Evolutionary conservation across 1,140 invertebrate genomes (phyloP), one percentile per base, ranked within the genome.

Genomic region (Drosophila sucinea): DNA sequence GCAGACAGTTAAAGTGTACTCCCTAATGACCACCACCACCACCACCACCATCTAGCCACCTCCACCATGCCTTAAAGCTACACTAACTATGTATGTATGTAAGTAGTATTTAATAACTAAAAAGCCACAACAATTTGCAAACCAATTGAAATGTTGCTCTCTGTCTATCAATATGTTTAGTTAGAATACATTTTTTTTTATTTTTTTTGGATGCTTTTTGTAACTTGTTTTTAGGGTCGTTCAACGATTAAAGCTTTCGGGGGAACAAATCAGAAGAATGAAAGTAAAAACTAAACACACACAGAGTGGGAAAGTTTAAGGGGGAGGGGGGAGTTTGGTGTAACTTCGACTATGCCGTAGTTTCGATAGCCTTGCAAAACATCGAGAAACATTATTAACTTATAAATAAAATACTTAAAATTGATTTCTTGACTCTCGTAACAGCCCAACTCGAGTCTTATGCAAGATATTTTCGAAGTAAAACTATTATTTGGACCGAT

Each of bases 181-280:
- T 51, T 27, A 51, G 44, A 51, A 67, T 61, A 35, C 35, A 75
- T 47, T 57, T 69, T 69, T 60, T 33, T 40, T 58, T 77, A 27
- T 56, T 38, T 38, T 8, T 47, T 40, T 40, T 40, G 33, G 35
- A 38, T 41, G 40, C 1, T 41, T 41, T 76, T 80, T 84, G 64
- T 81, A 72, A 73, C 54, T 67, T 75, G 72, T 71, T 51, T 51
- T 47, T 27, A 51, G 65, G 67, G 70, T 86, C 83, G 83, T 86
- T 86, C 79, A 73, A 86, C 81, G 85, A 84, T 84, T 89, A 89
- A 90, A 89, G 85, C 84, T 90, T 85, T 65, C 65, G 10, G 70
- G 66, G 80, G 54, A 74, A 69, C 58, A 62, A 87, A 71, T 71
- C 17, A 58, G 47, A 56, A 58, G 27, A 62, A 41, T 33, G 4